Base-by-base conservation (phyloP, 2,888 invertebrate genomes). In the Drosophila bunnanda region DNA sequence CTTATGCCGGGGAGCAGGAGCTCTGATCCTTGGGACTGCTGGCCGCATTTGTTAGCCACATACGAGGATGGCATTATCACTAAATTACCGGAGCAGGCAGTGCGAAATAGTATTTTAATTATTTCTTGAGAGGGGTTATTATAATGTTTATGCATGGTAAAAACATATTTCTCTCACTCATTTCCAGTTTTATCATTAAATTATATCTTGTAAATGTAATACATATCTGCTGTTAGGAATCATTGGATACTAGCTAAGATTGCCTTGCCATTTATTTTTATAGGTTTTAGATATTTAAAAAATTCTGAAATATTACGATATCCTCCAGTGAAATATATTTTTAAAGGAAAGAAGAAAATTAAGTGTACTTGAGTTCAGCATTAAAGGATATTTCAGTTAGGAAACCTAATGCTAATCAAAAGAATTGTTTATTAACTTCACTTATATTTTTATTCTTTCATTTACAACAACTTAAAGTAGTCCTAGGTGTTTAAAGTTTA, bases 41-140 rank as follows among this genome's bases (percentile, higher is more conserved):
- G 48, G 41, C 39, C 32, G 41, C 28, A 15, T n/a, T 25, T 64
- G 38, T 2, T 55, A 55, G 41, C 48, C 48, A 15, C 53, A 22
- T 41, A 22, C 38, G 36, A 44, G 36, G 43, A 22, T 39, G 39
- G 48, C 38, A 48, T 60, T 59, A 65, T 65, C 50, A 65, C 50
- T 52, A 52, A 20, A 66, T 43, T 30, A 41, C 43, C 57, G 17
- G 52, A 58, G 25, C 28, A 22, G 38, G 17, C 53, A 25, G 20
- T 32, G 38, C 59, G 25, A 59, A 50, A 64, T 64, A 59, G 60
- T 9, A 48, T 60, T 60, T 59, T 64, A 60, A 64, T 60, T 60
- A 38, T 25, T 15, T 15, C 46, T 32, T 15, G 28, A 17, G 22
- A 15, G 34, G 15, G 6, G 15, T 10, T 22, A 34, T 32, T 20